These are phyloP conservation scores for Tachystola acroxantha DNA, from an alignment of 2,888 invertebrate genomes.

Conservation along the genomic window DNA sequence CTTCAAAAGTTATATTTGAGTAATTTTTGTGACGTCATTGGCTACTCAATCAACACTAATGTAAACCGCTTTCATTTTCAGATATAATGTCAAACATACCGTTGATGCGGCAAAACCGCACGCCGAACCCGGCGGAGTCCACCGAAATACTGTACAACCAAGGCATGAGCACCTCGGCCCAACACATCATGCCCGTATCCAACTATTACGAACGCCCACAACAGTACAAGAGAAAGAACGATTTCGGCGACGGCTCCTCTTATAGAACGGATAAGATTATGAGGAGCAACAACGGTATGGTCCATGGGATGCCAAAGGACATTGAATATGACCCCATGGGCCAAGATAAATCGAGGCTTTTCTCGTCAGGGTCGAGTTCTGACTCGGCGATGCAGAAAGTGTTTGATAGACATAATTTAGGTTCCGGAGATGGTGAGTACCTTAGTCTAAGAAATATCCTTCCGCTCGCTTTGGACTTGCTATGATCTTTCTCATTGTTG, in stretches of 20 bases:
- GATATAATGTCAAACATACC: slow-evolving; percentile 57
- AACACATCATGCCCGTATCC: slow-evolving; percentile 48
- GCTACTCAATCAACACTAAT: too few relatives aligned
- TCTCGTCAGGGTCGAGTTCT: slow-evolving; percentile 46
- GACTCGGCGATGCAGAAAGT: slow-evolving; percentile 51
- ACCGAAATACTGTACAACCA: slow-evolving; percentile 61
- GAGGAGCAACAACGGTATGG: slow-evolving; percentile 56
- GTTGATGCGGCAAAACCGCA: slow-evolving; percentile 51
- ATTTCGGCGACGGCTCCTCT: slow-evolving; percentile 54
- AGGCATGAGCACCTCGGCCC: slow-evolving; percentile 38
- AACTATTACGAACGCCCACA: slow-evolving; percentile 59
- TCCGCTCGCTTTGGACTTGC: slow-evolving; percentile 28
- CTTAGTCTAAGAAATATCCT: too few relatives aligned
- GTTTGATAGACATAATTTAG: slow-evolving; percentile 59
- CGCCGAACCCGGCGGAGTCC: slow-evolving; percentile 58
- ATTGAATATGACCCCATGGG: slow-evolving; percentile 42
- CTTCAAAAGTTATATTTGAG: too few relatives aligned
- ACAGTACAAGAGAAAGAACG: slow-evolving; percentile 59
- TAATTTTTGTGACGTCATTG: too few relatives aligned
- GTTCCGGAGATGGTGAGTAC: slow-evolving; percentile 65
- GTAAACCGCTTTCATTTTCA: too few relatives aligned
- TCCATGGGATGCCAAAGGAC: slow-evolving; percentile 47
- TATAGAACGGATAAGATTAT: slow-evolving; percentile 66
- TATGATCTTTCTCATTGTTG: slow-evolving; percentile 23
- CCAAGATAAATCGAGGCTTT: slow-evolving; percentile 51